Percentiles rank a stretch among this genome's conserved stretches.
Conservation (phyloP, 2,113 vertebrate species). For the Myocastor coypus region DNA sequence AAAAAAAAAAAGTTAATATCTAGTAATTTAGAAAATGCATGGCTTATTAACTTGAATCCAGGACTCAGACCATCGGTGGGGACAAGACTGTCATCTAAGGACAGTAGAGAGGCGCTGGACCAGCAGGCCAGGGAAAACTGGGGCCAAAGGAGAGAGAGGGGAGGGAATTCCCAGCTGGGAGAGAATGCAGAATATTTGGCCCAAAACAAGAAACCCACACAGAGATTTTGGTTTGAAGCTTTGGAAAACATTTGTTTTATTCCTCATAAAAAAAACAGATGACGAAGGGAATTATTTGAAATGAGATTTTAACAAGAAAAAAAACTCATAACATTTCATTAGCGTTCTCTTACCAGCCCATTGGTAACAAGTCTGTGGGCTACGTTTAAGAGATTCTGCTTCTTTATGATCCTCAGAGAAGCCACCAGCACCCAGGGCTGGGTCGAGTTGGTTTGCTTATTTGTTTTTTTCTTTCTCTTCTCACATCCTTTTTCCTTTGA, state of each 20-base stretch:
- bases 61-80: background rate
- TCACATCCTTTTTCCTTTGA: conserved; percentile 8
- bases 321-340: conserved; percentile 71
- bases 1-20: background rate
- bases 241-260: conserved; percentile 80
- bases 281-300: conserved; percentile 71
- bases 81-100: background rate
- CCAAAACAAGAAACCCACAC: conserved; percentile 67
- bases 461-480: background rate
- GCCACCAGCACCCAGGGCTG: background rate
- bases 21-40: background rate
- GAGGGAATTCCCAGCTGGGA: conserved; percentile 47
- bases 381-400: background rate
- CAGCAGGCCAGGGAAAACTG: rapidly evolving
- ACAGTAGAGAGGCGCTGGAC: background rate
- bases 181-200: conserved; percentile 44
- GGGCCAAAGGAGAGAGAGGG: background rate
- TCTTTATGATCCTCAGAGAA: background rate
- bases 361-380: background rate
- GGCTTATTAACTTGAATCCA: background rate
- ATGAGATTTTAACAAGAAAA: conserved; percentile 73
- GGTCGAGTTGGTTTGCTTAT: background rate
- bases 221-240: conserved; percentile 71
- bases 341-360: conserved; percentile 59
- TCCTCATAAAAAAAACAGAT: conserved; percentile 59